Base-by-base conservation (phyloP, 2,888 invertebrate genomes). In the Torymus tubicola region DNA sequence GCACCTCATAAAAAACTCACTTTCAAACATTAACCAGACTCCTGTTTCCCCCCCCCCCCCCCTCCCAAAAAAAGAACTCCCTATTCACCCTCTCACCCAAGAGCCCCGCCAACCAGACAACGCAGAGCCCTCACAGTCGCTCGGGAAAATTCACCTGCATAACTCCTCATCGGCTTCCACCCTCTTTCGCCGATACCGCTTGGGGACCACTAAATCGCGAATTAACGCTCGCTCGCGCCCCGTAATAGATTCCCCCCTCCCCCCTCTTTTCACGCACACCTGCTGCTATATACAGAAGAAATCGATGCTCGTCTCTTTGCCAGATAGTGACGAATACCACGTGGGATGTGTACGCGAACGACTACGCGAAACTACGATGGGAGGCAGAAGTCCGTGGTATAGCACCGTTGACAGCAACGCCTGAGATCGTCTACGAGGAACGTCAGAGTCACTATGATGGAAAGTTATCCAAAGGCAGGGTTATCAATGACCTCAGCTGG, bases 401-500 rank as follows among this genome's bases (percentile, higher is more conserved):
- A 13, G 50, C 5, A 11, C 90, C 91, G 0, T 91, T 58, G 18
- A 24, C 2, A 18, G 10, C 53, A 18, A 80, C 18, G 21, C 90
- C 90, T 0, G 91, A 92, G 79, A 81, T 42, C 8, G 42, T 76
- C 0, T 90, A 89, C 82, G 83, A 81, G 13, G 89, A 89, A 73
- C 86, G 87, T 64, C 86, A 88, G 78, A 88, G 87, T 73, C 90
- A 88, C 75, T 86, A 88, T 77, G 88, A 89, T 21, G 87, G 87
- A 8, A 87, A 85, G 78, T 80, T 87, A 18, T 94, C 94, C 81
- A 93, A 93, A 87, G 93, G 94, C 81, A 95, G 95, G 85, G 94
- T 93, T 88, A 93, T 96, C 58, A 93, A 94, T 8, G 92, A 93
- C 81, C 92, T 94, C 14, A 92, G 92, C 81, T 96, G 96, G 94